phyloP scores from a whole-genome alignment of 2,888 invertebrate genomes.

The Drosophila recens region DNA sequence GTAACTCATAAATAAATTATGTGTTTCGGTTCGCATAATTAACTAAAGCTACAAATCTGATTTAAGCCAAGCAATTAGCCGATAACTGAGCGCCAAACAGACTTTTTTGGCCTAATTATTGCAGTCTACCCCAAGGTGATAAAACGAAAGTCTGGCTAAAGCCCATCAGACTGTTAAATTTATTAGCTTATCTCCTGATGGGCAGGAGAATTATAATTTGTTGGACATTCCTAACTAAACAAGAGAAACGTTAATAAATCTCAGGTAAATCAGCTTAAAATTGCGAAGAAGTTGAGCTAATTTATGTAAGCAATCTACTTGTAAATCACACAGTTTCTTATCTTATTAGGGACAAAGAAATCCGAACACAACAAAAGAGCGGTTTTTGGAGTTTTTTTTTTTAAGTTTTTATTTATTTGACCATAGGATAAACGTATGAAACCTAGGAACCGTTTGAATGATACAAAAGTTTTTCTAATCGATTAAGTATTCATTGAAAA shows the following conservation, averaged over 20 bases:
- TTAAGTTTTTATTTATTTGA: too few relatives aligned
- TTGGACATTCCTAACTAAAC: neutral
- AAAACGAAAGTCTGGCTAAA: conserved; percentile 2
- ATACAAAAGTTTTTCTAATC: too few relatives aligned
- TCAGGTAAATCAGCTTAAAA: neutral
- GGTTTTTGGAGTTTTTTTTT: too few relatives aligned
- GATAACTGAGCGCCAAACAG: conserved; percentile 47
- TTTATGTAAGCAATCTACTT: neutral
- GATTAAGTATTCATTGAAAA: too few relatives aligned
- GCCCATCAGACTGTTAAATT: conserved; percentile 3
- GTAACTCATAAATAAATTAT: conserved; percentile 75
- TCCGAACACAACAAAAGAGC: too few relatives aligned
- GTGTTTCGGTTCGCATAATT: conserved; percentile 63
- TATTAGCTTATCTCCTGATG: neutral
- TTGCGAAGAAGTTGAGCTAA: neutral
- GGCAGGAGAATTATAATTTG: neutral
- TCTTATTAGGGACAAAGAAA: too few relatives aligned
- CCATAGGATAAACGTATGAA: too few relatives aligned
- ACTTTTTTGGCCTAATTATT: conserved; percentile 63
- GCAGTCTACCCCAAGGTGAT: conserved; percentile 20
- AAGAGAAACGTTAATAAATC: conserved; percentile 2
- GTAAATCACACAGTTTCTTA: neutral
- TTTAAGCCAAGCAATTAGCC: conserved; percentile 75
- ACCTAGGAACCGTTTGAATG: too few relatives aligned
- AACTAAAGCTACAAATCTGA: conserved; percentile 70